These are phyloP conservation scores for Dicentrarchus labrax DNA, from an alignment of 2,113 vertebrate genomes.

Conservation along the genomic window DNA sequence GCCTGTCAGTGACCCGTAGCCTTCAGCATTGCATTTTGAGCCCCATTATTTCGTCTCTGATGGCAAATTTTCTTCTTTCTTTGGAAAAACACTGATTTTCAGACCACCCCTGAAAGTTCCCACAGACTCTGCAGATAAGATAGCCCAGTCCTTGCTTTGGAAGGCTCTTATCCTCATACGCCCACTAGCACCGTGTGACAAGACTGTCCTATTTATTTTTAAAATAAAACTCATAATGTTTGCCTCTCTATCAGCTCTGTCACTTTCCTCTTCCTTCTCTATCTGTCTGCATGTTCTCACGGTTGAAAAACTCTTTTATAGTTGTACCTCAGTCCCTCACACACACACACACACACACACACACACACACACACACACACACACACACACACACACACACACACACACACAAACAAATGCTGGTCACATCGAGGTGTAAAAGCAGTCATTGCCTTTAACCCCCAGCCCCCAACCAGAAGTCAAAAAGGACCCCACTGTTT, in stretches of 20 bases:
- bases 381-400: background rate
- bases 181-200: constrained; percentile 42
- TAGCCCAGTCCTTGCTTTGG: constrained; percentile 16
- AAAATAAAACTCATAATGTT: constrained; percentile 27
- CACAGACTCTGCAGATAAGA: constrained; percentile 69
- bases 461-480: constrained; percentile 42
- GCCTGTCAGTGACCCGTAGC: constrained; percentile 37
- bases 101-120: constrained; percentile 68
- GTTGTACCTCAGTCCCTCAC: background rate
- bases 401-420: constrained; percentile 1
- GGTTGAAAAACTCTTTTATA: constrained; percentile 27
- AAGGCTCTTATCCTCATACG: constrained; percentile 55
- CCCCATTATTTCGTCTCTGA: constrained; percentile 41
- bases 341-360: constrained; percentile 10
- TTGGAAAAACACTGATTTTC: constrained; percentile 35
- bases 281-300: constrained; percentile 41
- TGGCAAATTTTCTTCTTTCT: constrained; percentile 32
- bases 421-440: constrained; percentile 67
- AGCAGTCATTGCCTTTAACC: constrained; percentile 37
- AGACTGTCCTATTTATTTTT: constrained; percentile 27
- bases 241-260: constrained; percentile 21
- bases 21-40: background rate
- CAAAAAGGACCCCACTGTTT: constrained; percentile 63
- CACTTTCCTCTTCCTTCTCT: constrained; percentile 11
- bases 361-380: background rate